A percentile compares a stretch with the other conserved stretches of the same genome.
Evolutionary conservation across 2,888 invertebrate species (phyloP).

Genomic region (Nebria brevicollis): DNA sequence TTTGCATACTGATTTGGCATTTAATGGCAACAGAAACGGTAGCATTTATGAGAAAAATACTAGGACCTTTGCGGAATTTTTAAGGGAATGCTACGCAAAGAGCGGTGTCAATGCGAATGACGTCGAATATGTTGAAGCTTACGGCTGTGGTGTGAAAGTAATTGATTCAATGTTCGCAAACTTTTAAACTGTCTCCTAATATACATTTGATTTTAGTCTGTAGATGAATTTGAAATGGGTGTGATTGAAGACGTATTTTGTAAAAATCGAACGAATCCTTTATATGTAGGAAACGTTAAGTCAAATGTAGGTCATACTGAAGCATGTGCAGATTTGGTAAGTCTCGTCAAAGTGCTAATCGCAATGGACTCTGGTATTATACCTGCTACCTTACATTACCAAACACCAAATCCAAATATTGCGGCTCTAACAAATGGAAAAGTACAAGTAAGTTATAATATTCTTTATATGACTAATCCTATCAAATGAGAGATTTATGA

Average conservation of each 20-base stretch:
- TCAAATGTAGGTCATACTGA: constrained; percentile 98
- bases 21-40: constrained; percentile 65
- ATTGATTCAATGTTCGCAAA: constrained; percentile 55
- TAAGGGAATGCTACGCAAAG: constrained; percentile 68
- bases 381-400: constrained; percentile 90
- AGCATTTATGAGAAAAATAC: constrained; percentile 56
- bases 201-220: constrained; percentile 51
- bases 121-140: constrained; percentile 60
- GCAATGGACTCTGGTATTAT: constrained; percentile 91
- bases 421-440: constrained; percentile 86
- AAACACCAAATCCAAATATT: constrained; percentile 89
- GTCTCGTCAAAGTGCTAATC: constrained; percentile 88
- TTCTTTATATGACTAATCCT: too few species aligned
- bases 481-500: too few species aligned
- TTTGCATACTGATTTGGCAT: constrained; percentile 67
- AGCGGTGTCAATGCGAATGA: constrained; percentile 60
- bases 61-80: constrained; percentile 62
- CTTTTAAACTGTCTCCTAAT: background rate
- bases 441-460: constrained; percentile 68
- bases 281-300: constrained; percentile 94
- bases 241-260: constrained; percentile 92
- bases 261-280: constrained; percentile 77
- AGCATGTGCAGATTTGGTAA: constrained; percentile 87
- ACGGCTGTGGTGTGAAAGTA: constrained; percentile 60
- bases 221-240: constrained; percentile 81